Percentiles rank a stretch among this genome's conserved stretches.
These are phyloP conservation scores for Xanthia togata DNA, from an alignment of 2,888 invertebrate genomes.

Conservation along the genomic window DNA sequence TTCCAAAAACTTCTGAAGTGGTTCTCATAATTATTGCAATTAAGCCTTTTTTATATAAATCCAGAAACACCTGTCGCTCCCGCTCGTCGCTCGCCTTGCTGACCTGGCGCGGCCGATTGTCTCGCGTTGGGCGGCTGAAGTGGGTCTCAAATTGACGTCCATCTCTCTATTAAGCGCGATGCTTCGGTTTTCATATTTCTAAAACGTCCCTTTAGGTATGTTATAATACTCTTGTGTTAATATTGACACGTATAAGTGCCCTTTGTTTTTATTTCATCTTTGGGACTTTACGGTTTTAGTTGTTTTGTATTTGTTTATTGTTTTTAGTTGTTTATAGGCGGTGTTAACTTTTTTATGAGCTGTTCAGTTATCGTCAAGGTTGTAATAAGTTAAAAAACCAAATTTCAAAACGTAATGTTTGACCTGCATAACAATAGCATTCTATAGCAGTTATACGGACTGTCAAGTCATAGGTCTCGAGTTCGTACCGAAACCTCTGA, in stretches of 20 bases:
- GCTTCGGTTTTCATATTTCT: conserved; percentile 78
- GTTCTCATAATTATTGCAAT: neutral
- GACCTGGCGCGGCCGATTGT: conserved; percentile 64
- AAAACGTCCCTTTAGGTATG: conserved; percentile 69
- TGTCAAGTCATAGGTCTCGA: too few species aligned
- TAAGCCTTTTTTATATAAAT: neutral
- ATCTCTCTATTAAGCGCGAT: conserved; percentile 78
- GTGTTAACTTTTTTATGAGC: neutral
- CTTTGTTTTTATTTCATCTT: conserved; percentile 34
- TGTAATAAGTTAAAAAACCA: neutral
- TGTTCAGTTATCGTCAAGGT: neutral
- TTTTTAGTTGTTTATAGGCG: neutral
- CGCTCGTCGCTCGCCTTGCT: conserved; percentile 40
- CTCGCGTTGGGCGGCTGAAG: conserved; percentile 72
- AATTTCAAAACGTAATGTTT: neutral
- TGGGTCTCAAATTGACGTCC: conserved; percentile 81
- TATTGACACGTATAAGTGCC: conserved; percentile 49
- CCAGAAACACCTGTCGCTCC: too few species aligned
- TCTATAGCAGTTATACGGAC: too few species aligned
- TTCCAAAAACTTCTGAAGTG: neutral
- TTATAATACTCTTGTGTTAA: conserved; percentile 61
- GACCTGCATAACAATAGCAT: neutral
- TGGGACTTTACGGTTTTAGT: conserved; percentile 3
- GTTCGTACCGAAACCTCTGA: too few species aligned
- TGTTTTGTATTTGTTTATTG: neutral